phyloP scores from a whole-genome alignment of 1,140 invertebrate genomes.

The Aphelinus certus region DNA sequence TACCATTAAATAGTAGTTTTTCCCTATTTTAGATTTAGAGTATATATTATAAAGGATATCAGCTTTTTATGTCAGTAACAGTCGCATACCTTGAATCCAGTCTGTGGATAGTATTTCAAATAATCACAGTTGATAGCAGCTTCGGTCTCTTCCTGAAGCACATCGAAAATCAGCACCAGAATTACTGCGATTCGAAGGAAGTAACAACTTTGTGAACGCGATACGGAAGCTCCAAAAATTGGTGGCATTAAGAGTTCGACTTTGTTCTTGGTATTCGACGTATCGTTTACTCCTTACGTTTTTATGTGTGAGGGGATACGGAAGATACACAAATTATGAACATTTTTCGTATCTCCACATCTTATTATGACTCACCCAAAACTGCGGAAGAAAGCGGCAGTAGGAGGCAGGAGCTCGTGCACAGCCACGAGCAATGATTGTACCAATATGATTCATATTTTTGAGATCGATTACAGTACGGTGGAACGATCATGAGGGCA shows the following conservation, averaged over 20 bases:
- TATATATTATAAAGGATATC: too few relatives aligned
- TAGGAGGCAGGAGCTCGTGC: too few relatives aligned
- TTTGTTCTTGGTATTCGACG: background rate
- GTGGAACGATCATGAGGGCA: background rate
- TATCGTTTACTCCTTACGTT: background rate
- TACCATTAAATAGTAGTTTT: too few relatives aligned
- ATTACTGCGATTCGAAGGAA: background rate
- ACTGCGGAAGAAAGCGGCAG: too few relatives aligned
- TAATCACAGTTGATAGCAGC: background rate
- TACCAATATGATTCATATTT: background rate
- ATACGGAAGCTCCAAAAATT: background rate
- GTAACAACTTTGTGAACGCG: background rate
- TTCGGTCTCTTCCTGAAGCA: background rate
- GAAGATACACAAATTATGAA: slow-evolving; percentile 18
- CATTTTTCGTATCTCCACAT: background rate
- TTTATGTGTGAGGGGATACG: slow-evolving; percentile 14
- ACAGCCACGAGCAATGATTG: too few relatives aligned
- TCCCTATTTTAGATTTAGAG: too few relatives aligned
- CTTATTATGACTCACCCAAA: too few relatives aligned
- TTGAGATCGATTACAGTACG: background rate
- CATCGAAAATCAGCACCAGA: background rate
- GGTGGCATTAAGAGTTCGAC: background rate
- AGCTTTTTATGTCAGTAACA: too few relatives aligned
- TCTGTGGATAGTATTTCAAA: slow-evolving; percentile 23
- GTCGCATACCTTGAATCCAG: slow-evolving; percentile 15